Conservation (phyloP, 2,888 invertebrate species). For the Dynastes grantii region DNA sequence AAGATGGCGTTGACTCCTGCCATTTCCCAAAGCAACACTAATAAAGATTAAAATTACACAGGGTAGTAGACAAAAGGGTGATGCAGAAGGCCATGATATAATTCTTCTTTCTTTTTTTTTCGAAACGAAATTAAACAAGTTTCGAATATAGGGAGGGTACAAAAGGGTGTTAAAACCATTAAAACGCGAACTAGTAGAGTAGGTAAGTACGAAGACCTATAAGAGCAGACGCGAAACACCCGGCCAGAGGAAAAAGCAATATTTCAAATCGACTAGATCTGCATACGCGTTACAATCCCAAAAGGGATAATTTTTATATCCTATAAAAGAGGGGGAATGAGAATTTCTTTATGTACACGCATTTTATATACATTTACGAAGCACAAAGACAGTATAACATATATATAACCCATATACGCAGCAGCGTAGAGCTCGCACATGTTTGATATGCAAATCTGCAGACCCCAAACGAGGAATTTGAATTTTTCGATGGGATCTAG, state of each 20-base stretch:
- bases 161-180: conserved; percentile 59
- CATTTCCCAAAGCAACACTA: too few relatives aligned
- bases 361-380: neutral
- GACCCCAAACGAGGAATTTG: conserved; percentile 59
- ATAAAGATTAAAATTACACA: too few relatives aligned
- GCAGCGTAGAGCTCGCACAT: conserved; percentile 55
- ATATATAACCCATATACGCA: neutral
- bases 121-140: conserved; percentile 55
- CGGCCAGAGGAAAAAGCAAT: conserved; percentile 51
- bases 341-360: neutral
- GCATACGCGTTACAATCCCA: conserved; percentile 43
- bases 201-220: too few relatives aligned
- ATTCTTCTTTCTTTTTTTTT: conserved; percentile 14
- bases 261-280: conserved; percentile 55
- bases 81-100: neutral
- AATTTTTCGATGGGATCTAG: conserved; percentile 59
- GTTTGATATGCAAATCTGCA: conserved; percentile 59
- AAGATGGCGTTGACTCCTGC: too few relatives aligned
- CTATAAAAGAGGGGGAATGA: neutral
- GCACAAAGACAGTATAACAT: conserved; percentile 8
- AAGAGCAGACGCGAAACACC: too few relatives aligned
- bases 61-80: too few relatives aligned
- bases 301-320: conserved; percentile 58
- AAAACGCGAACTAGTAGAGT: conserved; percentile 36
- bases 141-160: conserved; percentile 39